Base-by-base conservation (phyloP, 2,797 vertebrate species). In the Limosa lapponica region DNA sequence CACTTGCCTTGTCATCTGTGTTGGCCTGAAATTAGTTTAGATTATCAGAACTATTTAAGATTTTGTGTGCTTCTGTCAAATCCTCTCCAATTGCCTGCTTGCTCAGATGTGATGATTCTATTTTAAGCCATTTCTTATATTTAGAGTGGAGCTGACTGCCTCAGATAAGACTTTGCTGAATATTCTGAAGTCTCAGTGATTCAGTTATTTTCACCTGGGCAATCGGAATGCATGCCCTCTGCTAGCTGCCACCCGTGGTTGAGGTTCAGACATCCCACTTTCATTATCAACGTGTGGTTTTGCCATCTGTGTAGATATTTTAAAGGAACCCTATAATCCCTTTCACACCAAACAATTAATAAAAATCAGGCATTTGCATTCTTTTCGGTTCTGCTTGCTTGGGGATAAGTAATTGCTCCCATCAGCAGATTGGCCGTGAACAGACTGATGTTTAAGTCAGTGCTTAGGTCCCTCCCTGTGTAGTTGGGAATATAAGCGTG, bases 1-100 rank as follows among this genome's bases (percentile, higher is more conserved):
- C 79, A 69, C 92, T 97, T 96, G 72, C 82, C 82, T 96, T 95
- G 75, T 98, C 94, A 71, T 96, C 95, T 97, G 74, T 90, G 65
- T 86, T 75, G 57, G 66, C 80, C 64, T 77, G 87, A 95, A 96
- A 97, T 97, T 90, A 91, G 78, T 90, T 95, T 90, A 95, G 83
- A 92, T 95, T 91, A 97, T 97, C 84, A 89, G 88, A 89, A 72
- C 74, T 96, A 70, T 85, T 96, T 81, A 94, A 96, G 92, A 82
- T 96, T 94, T 96, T 92, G 81, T 86, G 73, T 61, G 70, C 51
- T 97, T 96, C 82, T 85, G 41, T 96, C 90, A 95, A 96, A 93
- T 93, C 69, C 66, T 87, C 70, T 87, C 55, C 58, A 90, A 19
- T 18, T 95, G 41, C 83, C 48, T 82, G 87, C 73, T 88, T 86